These are phyloP conservation scores for Bos indicus DNA, from an alignment of 2,113 vertebrate species.

Conservation along the genomic window DNA sequence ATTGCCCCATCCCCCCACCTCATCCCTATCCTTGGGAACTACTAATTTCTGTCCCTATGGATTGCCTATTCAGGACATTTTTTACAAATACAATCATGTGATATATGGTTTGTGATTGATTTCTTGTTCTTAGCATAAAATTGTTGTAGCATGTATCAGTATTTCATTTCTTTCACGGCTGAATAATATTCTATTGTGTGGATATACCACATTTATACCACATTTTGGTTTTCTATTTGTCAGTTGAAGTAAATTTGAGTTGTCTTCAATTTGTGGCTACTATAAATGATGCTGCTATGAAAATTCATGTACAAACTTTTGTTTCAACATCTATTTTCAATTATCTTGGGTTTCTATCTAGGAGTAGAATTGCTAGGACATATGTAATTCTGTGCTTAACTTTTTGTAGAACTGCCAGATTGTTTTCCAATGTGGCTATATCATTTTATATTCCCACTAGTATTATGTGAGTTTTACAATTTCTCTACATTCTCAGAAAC, in stretches of 20 bases:
- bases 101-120: neutral
- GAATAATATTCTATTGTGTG: neutral
- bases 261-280: neutral
- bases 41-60: neutral
- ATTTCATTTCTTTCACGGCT: neutral
- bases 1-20: neutral
- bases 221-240: neutral
- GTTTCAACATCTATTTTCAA: neutral
- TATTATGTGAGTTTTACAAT: neutral
- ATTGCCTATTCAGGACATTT: neutral
- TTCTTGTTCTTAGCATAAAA: neutral
- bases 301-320: conserved; percentile 10
- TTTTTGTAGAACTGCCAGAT: neutral
- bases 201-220: neutral
- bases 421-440: neutral
- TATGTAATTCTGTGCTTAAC: neutral
- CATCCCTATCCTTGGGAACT: neutral
- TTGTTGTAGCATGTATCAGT: neutral
- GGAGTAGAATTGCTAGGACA: neutral
- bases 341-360: neutral
- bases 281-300: neutral
- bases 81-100: neutral
- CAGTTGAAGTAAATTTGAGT: neutral
- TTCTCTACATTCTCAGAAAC: neutral
- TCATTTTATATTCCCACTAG: neutral